Evolutionary conservation across 2,888 invertebrate species (phyloP), one percentile per base, ranked within the genome.

Genomic region (Pyrrhosoma nymphula): DNA sequence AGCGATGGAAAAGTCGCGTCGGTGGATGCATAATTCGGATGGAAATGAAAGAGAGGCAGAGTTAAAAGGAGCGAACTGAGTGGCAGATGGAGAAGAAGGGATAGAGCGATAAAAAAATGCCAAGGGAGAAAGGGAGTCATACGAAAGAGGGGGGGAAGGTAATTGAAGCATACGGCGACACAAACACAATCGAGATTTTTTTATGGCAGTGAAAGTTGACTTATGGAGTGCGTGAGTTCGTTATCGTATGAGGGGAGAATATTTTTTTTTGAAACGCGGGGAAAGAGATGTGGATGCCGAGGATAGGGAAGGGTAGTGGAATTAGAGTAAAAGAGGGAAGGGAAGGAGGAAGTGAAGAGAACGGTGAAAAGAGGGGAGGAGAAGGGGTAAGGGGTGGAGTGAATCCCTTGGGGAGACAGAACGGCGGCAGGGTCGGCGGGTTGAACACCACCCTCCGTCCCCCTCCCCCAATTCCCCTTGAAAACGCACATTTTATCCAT

Each of bases 151-250:
- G n/a, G n/a, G 20, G 56, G 56, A 56, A 16, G 69, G n/a, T 69
- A 69, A 69, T 69, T 69, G 69, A 69, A 69, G 69, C 69, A 69
- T n/a, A 69, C n/a, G n/a, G 20, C 69, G 69, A 69, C n/a, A 69
- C n/a, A 6, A 60, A 60, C 60, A 69, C n/a, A 10, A 69, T 69
- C 69, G 69, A 69, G n/a, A n/a, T 0, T 69, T 69, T 69, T 69
- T n/a, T 69, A n/a, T n/a, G n/a, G n/a, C n/a, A n/a, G n/a, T n/a
- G 69, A n/a, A 69, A 69, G 69, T 69, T n/a, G n/a, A n/a, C n/a
- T n/a, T 8, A n/a, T 0, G 69, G 8, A n/a, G 4, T 69, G 69
- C 60, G 60, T 60, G 60, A 60, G 60, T 20, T 12, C 69, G n/a
- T 69, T n/a, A 69, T 69, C 69, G 69, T 4, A n/a, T n/a, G 69